These are phyloP conservation scores for Oxyura jamaicensis DNA, from an alignment of 2,113 vertebrate species.

Conservation along the genomic window DNA sequence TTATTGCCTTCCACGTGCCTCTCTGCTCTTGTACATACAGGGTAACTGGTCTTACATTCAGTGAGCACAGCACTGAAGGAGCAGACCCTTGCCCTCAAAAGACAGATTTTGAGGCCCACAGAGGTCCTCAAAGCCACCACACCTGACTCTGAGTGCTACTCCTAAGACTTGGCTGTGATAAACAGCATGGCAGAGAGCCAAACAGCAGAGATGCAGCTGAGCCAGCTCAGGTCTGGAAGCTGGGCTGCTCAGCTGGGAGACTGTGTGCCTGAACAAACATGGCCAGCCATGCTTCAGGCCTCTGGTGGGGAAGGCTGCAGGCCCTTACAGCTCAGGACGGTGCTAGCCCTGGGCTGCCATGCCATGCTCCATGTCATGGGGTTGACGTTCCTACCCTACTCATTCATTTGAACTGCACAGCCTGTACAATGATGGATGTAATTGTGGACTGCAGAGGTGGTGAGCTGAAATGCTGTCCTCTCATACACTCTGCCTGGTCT, in stretches of 20 bases:
- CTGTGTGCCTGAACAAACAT: accelerated
- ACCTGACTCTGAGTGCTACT: background rate
- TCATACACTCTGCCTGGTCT: background rate
- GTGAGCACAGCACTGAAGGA: background rate
- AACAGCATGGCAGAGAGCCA: background rate
- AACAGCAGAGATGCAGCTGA: background rate
- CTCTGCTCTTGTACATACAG: background rate
- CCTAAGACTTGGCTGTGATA: background rate
- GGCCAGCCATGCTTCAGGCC: background rate
- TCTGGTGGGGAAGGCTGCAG: background rate
- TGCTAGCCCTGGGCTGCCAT: background rate
- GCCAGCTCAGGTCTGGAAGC: background rate
- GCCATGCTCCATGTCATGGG: too few species aligned
- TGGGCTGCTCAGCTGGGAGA: background rate
- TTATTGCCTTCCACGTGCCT: background rate
- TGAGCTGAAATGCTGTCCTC: background rate
- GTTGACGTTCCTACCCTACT: too few species aligned
- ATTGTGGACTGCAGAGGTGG: too few species aligned
- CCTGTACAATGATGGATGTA: too few species aligned
- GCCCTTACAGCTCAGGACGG: background rate
- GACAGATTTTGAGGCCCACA: background rate
- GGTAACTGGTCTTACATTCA: background rate
- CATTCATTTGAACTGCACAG: too few species aligned
- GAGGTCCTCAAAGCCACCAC: background rate
- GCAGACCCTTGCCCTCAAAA: background rate